These are phyloP conservation scores for Rosalia funebris DNA, from an alignment of 2,888 invertebrate species.

Conservation along the genomic window DNA sequence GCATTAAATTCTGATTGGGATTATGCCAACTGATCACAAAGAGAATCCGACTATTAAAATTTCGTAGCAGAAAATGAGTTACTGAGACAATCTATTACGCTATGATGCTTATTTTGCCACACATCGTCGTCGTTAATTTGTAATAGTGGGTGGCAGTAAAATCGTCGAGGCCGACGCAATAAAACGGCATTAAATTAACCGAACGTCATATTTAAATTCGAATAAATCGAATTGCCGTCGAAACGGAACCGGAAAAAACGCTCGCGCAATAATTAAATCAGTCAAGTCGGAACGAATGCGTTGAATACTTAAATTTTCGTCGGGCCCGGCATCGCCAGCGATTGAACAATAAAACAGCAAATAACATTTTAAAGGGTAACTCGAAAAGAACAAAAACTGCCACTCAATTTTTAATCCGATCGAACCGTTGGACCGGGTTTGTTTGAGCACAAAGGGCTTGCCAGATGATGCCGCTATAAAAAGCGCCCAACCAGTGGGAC, in stretches of 20 bases:
- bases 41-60: no score
- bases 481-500: constrained; percentile 57
- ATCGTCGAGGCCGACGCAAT: background rate
- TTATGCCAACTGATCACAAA: no score
- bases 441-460: constrained; percentile 47
- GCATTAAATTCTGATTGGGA: no score
- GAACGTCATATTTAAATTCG: constrained; percentile 12
- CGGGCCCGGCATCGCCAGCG: constrained; percentile 30
- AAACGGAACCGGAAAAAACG: constrained; percentile 11
- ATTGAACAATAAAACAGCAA: constrained; percentile 45
- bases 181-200: constrained; percentile 17
- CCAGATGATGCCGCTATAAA: constrained; percentile 59
- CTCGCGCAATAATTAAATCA: constrained; percentile 23
- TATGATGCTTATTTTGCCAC: no score
- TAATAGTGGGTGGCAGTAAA: background rate
- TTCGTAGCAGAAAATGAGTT: no score
- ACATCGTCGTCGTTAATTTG: no score
- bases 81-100: no score
- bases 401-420: constrained; percentile 57
- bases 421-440: constrained; percentile 48
- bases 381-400: constrained; percentile 50
- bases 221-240: constrained; percentile 13
- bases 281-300: constrained; percentile 21
- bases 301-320: constrained; percentile 22
- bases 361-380: constrained; percentile 47